Evolutionary conservation across 1,140 invertebrate species (phyloP), one percentile per base, ranked within the genome.

Genomic region (Vanessa atalanta): DNA sequence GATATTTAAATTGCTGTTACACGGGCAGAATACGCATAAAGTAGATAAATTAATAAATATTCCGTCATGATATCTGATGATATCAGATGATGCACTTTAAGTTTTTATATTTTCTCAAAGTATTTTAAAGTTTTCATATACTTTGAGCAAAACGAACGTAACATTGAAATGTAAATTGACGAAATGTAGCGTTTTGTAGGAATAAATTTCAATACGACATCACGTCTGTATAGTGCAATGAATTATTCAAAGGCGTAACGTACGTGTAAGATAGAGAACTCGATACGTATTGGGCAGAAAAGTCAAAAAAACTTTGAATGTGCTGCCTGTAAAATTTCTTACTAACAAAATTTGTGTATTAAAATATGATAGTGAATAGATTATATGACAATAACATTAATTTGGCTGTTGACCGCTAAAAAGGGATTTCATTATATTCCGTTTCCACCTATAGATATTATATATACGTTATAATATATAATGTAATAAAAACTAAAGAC

Each of bases 1-100:
- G 78, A 78, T 88, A 86, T 86, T 87, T 79, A 85, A 37, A 86
- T 85, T 88, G 82, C 75, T 85, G 79, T 81, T 82, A 66, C 64
- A 3, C 31, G 14, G 15, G 14, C 26, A 37, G 26, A 61, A 57
- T 57, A 57, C 20, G 50, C 50, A 15, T 43, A 43, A 43, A 43
- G 37, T 11, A 43, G 37, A 43, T 43, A 43, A 43, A 43, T 43
- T 5, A 43, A 43, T 43, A 43, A 43, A 43, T 43, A 43, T 43
- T 43, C 1, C 9, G 37, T 9, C 37, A 43, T 43, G 9, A 5
- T 43, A n/a, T 20, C n/a, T n/a, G n/a, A n/a, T n/a, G n/a, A n/a
- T n/a, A n/a, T n/a, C n/a, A n/a, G n/a, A n/a, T n/a, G n/a, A n/a
- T n/a, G 9, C 7, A 11, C 9, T 43, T 8, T 43, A 43, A 43